Percentiles rank a stretch among this genome's conserved stretches.
phyloP scores from a whole-genome alignment of 2,888 invertebrate species.

The Seira musarum region DNA sequence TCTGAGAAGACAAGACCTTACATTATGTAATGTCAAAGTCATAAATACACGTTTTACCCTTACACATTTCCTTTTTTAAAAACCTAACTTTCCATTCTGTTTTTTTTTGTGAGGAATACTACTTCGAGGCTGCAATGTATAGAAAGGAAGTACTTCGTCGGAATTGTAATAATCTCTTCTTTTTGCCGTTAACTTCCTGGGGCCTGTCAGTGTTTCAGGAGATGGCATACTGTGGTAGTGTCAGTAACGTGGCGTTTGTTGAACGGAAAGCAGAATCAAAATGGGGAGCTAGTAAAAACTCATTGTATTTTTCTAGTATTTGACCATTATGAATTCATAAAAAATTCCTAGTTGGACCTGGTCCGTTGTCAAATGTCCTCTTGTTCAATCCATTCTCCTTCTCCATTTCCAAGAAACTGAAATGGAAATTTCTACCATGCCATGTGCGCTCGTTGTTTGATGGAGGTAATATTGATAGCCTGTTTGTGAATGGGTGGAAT shows the following conservation, averaged over 20 bases:
- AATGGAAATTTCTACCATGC: no score
- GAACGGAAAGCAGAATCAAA: no score
- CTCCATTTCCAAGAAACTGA: no score
- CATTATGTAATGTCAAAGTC: slow-evolving; percentile 38
- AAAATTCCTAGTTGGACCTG: slow-evolving; percentile 26
- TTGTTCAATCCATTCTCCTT: no score
- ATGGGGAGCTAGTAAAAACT: no score
- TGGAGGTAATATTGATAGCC: no score
- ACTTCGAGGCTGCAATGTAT: not conserved
- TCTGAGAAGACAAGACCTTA: slow-evolving; percentile 30
- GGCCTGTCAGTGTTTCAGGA: no score
- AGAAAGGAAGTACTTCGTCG: slow-evolving; percentile 22
- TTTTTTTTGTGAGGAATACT: slow-evolving; percentile 17
- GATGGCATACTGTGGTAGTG: no score
- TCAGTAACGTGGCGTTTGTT: not conserved
- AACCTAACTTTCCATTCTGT: no score
- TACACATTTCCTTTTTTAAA: slow-evolving; percentile 22
- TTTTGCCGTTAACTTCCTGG: not conserved
- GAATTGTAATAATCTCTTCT: slow-evolving; percentile 39
- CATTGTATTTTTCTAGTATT: slow-evolving; percentile 15
- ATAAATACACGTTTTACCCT: slow-evolving; percentile 42
- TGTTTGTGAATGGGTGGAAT: no score
- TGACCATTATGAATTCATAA: slow-evolving; percentile 39
- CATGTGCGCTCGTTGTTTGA: no score
- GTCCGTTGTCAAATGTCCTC: slow-evolving; percentile 24